Percentiles rank a stretch among this genome's conserved stretches.
Conservation (phyloP, 2,797 vertebrate species). For the Semotilus atromaculatus region DNA sequence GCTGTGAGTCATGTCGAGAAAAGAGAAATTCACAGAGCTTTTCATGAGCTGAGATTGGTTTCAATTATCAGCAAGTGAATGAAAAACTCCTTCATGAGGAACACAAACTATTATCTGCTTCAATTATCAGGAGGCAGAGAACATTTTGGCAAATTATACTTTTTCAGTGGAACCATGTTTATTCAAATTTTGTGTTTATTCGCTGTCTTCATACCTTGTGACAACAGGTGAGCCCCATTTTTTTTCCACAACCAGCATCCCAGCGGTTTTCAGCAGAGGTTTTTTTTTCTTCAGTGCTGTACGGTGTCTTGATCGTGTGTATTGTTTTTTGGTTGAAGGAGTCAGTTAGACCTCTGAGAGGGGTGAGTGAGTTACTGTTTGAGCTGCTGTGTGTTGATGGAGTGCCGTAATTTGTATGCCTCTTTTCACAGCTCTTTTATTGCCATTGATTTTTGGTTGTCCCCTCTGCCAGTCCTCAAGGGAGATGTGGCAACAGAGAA, state of each 20-base stretch:
- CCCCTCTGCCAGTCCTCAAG: slow-evolving; percentile 29
- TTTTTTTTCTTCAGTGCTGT: neutral
- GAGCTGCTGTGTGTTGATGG: slow-evolving; percentile 65
- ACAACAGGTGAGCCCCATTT: neutral
- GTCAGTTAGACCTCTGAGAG: slow-evolving; percentile 53
- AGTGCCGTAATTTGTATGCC: slow-evolving; percentile 64
- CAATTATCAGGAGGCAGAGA: slow-evolving; percentile 38
- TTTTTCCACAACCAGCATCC: neutral
- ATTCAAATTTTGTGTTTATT: slow-evolving; percentile 18
- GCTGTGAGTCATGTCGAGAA: neutral
- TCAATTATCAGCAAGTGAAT: slow-evolving; percentile 40
- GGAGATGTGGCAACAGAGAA: slow-evolving; percentile 57
- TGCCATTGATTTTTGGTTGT: slow-evolving; percentile 66
- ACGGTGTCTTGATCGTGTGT: slow-evolving; percentile 6
- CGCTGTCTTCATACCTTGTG: neutral
- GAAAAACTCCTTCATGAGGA: slow-evolving; percentile 39
- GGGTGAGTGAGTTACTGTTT: slow-evolving; percentile 59
- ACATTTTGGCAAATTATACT: slow-evolving; percentile 29
- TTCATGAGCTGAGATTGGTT: slow-evolving; percentile 31
- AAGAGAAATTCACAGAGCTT: slow-evolving; percentile 16
- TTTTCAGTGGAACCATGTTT: slow-evolving; percentile 8
- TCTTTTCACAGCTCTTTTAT: slow-evolving; percentile 63
- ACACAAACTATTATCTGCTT: slow-evolving; percentile 43
- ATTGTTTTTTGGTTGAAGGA: slow-evolving; percentile 40
- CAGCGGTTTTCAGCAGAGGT: neutral